These are phyloP conservation scores for Riptortus pedestris DNA, from an alignment of 1,140 invertebrate species.

Conservation along the genomic window DNA sequence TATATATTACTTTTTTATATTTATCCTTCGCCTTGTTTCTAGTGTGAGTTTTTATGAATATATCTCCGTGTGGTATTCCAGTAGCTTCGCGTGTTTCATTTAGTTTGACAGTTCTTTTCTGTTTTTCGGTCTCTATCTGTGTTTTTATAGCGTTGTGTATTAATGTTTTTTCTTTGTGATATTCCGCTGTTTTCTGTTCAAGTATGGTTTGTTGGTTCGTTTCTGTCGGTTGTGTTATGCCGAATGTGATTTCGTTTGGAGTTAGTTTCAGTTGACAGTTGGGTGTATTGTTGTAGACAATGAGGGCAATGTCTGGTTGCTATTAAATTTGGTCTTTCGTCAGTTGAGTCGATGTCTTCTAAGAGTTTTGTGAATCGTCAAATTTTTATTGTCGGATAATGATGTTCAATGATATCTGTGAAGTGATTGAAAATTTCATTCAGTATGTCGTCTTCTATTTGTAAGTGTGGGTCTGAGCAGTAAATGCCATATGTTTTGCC, in stretches of 20 bases:
- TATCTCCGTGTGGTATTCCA: too few relatives aligned
- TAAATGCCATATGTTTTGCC: slow-evolving; percentile 16
- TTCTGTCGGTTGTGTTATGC: background rate
- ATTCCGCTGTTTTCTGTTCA: background rate
- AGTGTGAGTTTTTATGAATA: too few relatives aligned
- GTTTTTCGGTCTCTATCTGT: slow-evolving; percentile 9
- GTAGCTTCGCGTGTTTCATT: too few relatives aligned
- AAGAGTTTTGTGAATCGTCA: too few relatives aligned
- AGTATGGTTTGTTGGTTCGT: too few relatives aligned
- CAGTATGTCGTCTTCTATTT: slow-evolving; percentile 9
- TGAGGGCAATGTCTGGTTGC: too few relatives aligned
- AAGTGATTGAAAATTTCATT: background rate
- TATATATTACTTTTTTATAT: too few relatives aligned
- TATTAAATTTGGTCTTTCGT: too few relatives aligned
- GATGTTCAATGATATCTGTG: background rate
- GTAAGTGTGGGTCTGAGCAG: background rate
- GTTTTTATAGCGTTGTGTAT: background rate
- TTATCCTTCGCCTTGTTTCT: too few relatives aligned
- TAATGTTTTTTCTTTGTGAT: slow-evolving; percentile 8
- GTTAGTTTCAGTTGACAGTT: slow-evolving; percentile 3
- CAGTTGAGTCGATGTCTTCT: too few relatives aligned
- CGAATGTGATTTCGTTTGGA: slow-evolving; percentile 19
- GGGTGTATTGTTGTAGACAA: slow-evolving; percentile 7
- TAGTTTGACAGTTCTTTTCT: slow-evolving; percentile 1
- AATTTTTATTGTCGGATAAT: too few relatives aligned